Percentiles rank a stretch among this genome's conserved stretches.
Conservation (phyloP, 2,797 vertebrate species). For the Sebastes diploproa region DNA sequence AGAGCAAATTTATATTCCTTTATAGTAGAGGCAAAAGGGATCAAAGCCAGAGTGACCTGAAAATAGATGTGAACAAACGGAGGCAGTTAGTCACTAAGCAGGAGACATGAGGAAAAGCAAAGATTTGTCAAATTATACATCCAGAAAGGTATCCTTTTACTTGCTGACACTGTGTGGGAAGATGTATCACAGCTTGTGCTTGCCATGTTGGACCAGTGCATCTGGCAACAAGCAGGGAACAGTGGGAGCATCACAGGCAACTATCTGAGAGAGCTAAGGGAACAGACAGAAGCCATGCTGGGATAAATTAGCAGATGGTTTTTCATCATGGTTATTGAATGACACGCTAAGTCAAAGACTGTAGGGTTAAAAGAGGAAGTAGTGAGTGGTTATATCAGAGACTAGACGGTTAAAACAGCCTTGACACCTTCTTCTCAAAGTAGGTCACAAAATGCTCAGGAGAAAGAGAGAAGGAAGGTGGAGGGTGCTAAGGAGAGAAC, state of each 20-base stretch:
- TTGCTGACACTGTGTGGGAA: conserved; percentile 48
- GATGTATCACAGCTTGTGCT: conserved; percentile 43
- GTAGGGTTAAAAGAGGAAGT: not conserved
- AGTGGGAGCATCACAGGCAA: conserved; percentile 38
- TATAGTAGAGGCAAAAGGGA: not conserved
- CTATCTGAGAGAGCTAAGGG: conserved; percentile 16
- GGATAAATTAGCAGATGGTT: conserved; percentile 15
- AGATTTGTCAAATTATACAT: conserved; percentile 5
- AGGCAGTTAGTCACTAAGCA: not conserved
- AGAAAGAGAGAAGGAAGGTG: conserved; percentile 13
- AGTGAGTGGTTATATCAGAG: not conserved
- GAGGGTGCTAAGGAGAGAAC: not conserved
- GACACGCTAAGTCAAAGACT: not conserved
- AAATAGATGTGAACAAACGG: conserved; percentile 13
- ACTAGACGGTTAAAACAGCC: not conserved
- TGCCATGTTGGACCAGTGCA: conserved; percentile 33
- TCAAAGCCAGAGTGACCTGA: conserved; percentile 7
- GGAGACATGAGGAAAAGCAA: not conserved
- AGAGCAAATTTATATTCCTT: not conserved
- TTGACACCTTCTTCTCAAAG: conserved; percentile 14
- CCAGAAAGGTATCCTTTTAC: conserved; percentile 15
- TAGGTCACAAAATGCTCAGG: conserved; percentile 36
- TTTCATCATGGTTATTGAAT: not conserved
- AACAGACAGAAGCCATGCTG: conserved; percentile 16
- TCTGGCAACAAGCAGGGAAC: conserved; percentile 48